A percentile compares a stretch with the other conserved stretches of the same genome.
Conservation (phyloP, 2,113 vertebrate species). For the Eublepharis macularius region DNA sequence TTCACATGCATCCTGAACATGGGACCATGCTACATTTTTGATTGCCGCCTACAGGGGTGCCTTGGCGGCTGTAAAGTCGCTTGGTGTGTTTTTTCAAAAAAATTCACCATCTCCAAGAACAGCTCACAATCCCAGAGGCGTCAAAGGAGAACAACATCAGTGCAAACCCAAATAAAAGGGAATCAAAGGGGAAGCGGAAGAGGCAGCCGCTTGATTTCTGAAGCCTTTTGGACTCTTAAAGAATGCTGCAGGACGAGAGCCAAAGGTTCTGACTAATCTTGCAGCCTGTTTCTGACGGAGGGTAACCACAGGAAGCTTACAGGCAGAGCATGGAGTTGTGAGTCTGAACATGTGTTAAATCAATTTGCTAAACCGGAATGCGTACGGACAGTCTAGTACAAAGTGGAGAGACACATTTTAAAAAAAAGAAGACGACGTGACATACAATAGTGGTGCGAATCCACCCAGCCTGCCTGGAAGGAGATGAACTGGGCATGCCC, state of each 20-base stretch:
- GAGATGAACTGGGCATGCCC: neutral
- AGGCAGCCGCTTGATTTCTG: neutral
- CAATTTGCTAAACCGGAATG: neutral
- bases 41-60: neutral
- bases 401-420: neutral
- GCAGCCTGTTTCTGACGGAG: neutral
- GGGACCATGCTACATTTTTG: too few species aligned
- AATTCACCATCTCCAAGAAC: too few species aligned
- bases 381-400: neutral
- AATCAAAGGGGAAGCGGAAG: neutral
- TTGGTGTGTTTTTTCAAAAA: too few species aligned
- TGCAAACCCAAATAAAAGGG: neutral
- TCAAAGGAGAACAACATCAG: too few species aligned
- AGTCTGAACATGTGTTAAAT: neutral
- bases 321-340: fast-evolving
- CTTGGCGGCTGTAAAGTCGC: neutral
- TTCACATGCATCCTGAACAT: too few species aligned
- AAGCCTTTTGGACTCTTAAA: neutral
- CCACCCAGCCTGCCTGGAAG: too few species aligned
- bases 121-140: too few species aligned
- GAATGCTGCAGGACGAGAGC: neutral
- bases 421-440: too few species aligned
- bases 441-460: neutral
- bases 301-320: neutral
- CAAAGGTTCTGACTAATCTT: neutral